Conservation (phyloP, 2,113 vertebrate species). For the Etheostoma cragini region DNA sequence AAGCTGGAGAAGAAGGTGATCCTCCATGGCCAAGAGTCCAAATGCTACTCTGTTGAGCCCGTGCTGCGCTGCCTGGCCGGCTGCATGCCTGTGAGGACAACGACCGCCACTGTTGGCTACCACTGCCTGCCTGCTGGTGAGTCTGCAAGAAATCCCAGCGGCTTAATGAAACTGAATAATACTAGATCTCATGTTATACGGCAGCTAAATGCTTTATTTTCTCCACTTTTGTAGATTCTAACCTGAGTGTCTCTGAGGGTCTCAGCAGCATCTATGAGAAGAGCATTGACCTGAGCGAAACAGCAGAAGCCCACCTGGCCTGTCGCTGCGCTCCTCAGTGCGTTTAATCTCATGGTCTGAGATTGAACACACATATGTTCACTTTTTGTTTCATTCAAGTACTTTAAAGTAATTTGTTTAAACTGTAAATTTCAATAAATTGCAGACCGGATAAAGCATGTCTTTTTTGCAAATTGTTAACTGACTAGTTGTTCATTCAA, state of each 20-base stretch:
- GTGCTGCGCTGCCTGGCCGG: conserved; percentile 81
- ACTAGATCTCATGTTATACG: neutral
- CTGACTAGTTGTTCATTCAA: neutral
- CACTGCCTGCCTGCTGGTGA: conserved; percentile 82
- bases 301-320: conserved; percentile 72
- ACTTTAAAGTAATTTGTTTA: neutral
- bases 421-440: conserved; percentile 59
- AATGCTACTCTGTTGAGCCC: conserved; percentile 84
- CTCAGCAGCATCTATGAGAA: conserved; percentile 53
- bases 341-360: conserved; percentile 34
- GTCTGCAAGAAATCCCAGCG: conserved; percentile 22
- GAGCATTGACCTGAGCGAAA: conserved; percentile 75
- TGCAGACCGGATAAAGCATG: neutral
- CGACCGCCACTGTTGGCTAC: conserved; percentile 76
- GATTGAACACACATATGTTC: neutral
- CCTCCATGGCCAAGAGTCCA: conserved; percentile 68
- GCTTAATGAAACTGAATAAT: neutral
- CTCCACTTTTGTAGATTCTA: conserved; percentile 60
- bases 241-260: conserved; percentile 6
- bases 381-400: conserved; percentile 11
- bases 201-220: conserved; percentile 4
- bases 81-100: conserved; percentile 73
- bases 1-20: conserved; percentile 75
- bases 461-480: neutral
- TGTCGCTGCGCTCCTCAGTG: conserved; percentile 79